phyloP scores from a whole-genome alignment of 2,888 invertebrate species.

The Chloromyia formosa region DNA sequence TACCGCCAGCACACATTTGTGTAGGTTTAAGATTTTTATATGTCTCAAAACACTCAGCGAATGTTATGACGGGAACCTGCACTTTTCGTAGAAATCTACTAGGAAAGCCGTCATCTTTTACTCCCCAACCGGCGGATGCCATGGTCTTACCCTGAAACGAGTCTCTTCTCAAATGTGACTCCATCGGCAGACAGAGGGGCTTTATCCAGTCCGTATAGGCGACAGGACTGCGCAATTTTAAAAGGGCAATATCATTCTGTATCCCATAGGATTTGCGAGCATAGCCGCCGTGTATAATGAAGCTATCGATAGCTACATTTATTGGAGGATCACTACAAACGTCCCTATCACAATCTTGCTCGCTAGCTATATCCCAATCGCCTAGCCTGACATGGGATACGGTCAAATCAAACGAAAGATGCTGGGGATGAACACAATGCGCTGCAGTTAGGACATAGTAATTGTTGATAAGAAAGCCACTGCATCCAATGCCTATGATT shows the following conservation, averaged over 20 bases:
- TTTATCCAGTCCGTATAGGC: slow-evolving; percentile 68
- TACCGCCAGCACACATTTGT: slow-evolving; percentile 72
- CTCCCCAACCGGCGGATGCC: slow-evolving; percentile 74
- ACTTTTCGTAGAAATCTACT: slow-evolving; percentile 68
- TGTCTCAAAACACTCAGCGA: slow-evolving; percentile 65
- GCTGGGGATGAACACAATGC: slow-evolving; percentile 65
- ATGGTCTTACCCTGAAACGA: slow-evolving; percentile 64
- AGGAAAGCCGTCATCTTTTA: slow-evolving; percentile 64
- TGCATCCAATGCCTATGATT: slow-evolving; percentile 71
- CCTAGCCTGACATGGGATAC: slow-evolving; percentile 44
- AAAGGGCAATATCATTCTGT: slow-evolving; percentile 76
- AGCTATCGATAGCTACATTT: slow-evolving; percentile 70
- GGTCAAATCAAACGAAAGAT: background rate
- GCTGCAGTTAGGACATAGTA: slow-evolving; percentile 46
- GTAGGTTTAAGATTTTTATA: slow-evolving; percentile 66
- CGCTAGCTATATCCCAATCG: slow-evolving; percentile 54
- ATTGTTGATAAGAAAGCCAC: slow-evolving; percentile 54
- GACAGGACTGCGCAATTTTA: slow-evolving; percentile 69
- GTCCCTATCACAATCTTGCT: slow-evolving; percentile 57
- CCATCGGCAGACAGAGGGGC: slow-evolving; percentile 70
- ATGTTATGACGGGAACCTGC: slow-evolving; percentile 64
- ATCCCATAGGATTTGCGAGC: slow-evolving; percentile 68
- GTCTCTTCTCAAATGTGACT: slow-evolving; percentile 56
- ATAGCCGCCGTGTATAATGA: slow-evolving; percentile 74
- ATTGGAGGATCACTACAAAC: slow-evolving; percentile 70